Evolutionary conservation across 2,797 vertebrate species (phyloP).

Genomic region (Chelmon rostratus): DNA sequence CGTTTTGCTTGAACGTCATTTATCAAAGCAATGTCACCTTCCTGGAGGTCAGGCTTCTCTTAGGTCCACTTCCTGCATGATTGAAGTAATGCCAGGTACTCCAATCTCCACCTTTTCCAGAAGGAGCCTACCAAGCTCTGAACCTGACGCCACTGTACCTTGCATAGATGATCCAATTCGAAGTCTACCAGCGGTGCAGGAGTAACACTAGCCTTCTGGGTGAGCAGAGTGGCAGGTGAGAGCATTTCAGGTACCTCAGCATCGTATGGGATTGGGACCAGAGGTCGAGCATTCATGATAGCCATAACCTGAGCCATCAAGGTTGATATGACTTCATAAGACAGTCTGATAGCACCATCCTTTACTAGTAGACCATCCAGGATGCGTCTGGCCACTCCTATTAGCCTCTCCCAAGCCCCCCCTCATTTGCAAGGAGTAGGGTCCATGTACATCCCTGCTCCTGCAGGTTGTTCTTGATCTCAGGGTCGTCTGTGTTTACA

Average conservation of each 20-base stretch:
- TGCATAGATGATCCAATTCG: not conserved
- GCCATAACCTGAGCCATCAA: constrained; percentile 25
- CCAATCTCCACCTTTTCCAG: not conserved
- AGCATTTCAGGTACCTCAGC: constrained; percentile 7
- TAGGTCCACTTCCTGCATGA: not conserved
- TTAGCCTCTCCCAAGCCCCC: not conserved
- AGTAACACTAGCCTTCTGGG: not conserved
- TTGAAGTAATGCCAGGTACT: constrained; percentile 9
- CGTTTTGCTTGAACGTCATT: not conserved
- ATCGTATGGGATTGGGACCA: constrained; percentile 5
- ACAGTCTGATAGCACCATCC: not conserved
- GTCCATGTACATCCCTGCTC: constrained; percentile 20
- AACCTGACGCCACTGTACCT: not conserved
- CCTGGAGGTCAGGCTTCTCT: not conserved
- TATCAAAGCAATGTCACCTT: not conserved
- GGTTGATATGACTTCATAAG: constrained; percentile 6
- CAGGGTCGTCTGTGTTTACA: not conserved
- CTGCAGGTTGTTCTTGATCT: constrained; percentile 2
- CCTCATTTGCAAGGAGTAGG: constrained; percentile 46
- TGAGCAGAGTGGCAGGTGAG: constrained; percentile 18
- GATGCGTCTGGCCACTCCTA: not conserved
- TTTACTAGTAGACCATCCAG: not conserved
- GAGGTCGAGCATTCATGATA: constrained; percentile 11
- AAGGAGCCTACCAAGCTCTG: constrained; percentile 4
- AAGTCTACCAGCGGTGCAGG: not conserved